Conservation (phyloP, 2,113 vertebrate species). For the Callionymus lyra region DNA sequence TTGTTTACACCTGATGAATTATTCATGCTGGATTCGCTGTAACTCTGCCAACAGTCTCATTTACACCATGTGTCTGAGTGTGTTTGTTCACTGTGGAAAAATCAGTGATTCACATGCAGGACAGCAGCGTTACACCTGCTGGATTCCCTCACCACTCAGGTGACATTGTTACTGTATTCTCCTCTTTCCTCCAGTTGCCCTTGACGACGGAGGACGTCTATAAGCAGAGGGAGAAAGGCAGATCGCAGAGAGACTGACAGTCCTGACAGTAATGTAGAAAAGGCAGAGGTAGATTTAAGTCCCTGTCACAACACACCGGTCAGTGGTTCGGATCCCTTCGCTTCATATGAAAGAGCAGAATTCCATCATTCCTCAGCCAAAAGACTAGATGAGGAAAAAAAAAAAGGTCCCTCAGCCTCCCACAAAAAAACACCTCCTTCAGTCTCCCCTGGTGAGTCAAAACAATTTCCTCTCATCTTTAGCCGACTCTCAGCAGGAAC, state of each 20-base stretch:
- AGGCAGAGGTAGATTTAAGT: neutral
- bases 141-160: slow-evolving; percentile 27
- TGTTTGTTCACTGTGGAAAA: slow-evolving; percentile 1
- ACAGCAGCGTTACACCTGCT: slow-evolving; percentile 20
- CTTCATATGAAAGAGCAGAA: too few relatives aligned
- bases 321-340: too few relatives aligned
- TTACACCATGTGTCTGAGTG: slow-evolving; percentile 11
- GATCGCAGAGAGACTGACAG: slow-evolving; percentile 1
- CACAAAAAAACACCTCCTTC: slow-evolving; percentile 2
- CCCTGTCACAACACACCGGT: too few relatives aligned
- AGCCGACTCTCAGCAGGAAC: slow-evolving; percentile 1
- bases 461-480: slow-evolving; percentile 17
- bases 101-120: neutral
- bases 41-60: slow-evolving; percentile 41
- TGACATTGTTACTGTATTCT: slow-evolving; percentile 26
- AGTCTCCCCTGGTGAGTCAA: slow-evolving; percentile 23
- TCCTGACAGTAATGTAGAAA: neutral
- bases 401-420: too few relatives aligned
- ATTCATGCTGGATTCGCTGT: slow-evolving; percentile 43
- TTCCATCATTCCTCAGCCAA: too few relatives aligned
- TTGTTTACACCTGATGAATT: slow-evolving; percentile 55
- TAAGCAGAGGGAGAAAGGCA: slow-evolving; percentile 4
- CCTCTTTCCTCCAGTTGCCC: slow-evolving; percentile 39
- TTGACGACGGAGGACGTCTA: slow-evolving; percentile 27
- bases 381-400: too few relatives aligned